Evolutionary conservation across 2,113 vertebrate genomes (phyloP), one percentile per base, ranked within the genome.

Genomic region (Camarhynchus parvulus): DNA sequence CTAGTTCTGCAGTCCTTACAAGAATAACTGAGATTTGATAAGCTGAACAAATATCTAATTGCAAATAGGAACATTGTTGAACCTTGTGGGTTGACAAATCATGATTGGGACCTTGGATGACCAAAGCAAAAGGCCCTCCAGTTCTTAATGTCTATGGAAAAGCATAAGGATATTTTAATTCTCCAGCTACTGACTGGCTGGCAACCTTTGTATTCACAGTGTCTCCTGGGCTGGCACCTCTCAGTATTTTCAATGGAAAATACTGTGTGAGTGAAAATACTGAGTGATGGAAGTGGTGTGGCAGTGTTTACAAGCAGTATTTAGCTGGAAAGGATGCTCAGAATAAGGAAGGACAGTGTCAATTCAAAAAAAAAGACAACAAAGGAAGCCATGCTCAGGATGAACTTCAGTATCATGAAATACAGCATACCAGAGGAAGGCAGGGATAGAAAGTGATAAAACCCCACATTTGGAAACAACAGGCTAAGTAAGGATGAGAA

Each of bases 311-410:
- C 23, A 39, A 59, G 12, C 18, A 72, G 9, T 42, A 58, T 85
- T 27, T 74, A 90, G 21, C 21, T 75, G 35, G 70, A 90, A 83
- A 39, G 10, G 5, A 14, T 75, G 28, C 33, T 90, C 25, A 27
- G 47, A 81, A 70, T 31, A 33, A 3, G 6, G 25, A 79, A 81
- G 30, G 35, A 50, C 6, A 47, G 10, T n/a, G 15, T 5, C 2
- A 75, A 89, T 76, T 72, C 13, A 63, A 15, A 79, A 68, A 25
- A 46, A 17, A 28, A 33, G 58, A 68, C 23, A 4, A 3, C 27
- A 25, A 56, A 56, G 8, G 11, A 33, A 70, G 31, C 13, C 1
- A 17, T 0, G 0, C 78, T 10, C 7, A 59, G 9, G 30, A 31
- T 79, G 5, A 79, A 68, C 7, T 23, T 76, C 3, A 2, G 13